A percentile compares a stretch with the other conserved stretches of the same genome.
Conservation (phyloP, 1,140 invertebrate species). For the Manduca sexta region DNA sequence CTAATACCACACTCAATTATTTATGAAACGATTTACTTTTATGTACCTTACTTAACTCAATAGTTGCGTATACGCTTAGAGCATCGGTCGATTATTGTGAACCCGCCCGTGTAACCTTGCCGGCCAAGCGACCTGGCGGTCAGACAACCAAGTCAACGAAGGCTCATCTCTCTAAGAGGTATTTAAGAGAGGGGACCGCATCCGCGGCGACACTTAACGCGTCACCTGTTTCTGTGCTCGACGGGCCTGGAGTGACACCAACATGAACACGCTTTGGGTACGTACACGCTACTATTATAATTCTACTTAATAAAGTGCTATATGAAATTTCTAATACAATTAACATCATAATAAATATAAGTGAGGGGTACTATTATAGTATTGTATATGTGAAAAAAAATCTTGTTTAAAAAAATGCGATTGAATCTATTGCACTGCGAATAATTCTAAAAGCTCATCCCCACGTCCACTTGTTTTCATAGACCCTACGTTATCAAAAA, state of each 20-base stretch:
- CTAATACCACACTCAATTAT: too few species aligned
- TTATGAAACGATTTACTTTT: background rate
- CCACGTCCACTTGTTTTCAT: too few species aligned
- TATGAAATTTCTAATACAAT: too few species aligned
- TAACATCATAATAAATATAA: too few species aligned
- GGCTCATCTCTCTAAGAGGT: conserved; percentile 16
- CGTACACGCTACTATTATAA: conserved; percentile 16
- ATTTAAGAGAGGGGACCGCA: conserved; percentile 28
- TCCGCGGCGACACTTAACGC: conserved; percentile 28
- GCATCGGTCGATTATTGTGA: conserved; percentile 9
- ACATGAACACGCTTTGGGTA: conserved; percentile 31
- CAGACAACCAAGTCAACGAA: conserved; percentile 3
- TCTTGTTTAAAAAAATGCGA: too few species aligned
- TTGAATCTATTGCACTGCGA: too few species aligned
- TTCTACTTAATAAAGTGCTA: too few species aligned
- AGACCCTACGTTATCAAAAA: too few species aligned
- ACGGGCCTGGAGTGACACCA: conserved; percentile 12
- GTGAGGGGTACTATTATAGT: too few species aligned
- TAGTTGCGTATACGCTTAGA: background rate
- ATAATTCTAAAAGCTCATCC: too few species aligned
- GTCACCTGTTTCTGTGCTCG: conserved; percentile 16
- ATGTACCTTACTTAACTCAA: background rate
- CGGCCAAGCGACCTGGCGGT: conserved; percentile 7
- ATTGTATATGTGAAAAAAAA: too few species aligned
- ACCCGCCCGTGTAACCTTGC: conserved; percentile 29